Conservation (phyloP, 2,888 invertebrate genomes). For the Acrobasis consociella region DNA sequence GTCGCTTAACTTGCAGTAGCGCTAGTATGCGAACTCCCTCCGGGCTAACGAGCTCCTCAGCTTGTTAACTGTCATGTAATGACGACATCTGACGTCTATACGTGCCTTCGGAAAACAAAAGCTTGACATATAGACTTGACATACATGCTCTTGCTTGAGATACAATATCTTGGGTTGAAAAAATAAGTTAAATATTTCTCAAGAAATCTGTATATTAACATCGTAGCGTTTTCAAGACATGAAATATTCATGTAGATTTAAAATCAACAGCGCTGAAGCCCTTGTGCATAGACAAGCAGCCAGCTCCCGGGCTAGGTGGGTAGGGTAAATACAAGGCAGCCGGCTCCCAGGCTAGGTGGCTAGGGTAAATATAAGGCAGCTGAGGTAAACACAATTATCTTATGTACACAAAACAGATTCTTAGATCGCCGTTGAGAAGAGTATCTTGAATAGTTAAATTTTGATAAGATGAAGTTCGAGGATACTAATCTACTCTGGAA, state of each 20-base stretch:
- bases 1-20: too few species aligned
- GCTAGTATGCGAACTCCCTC: too few species aligned
- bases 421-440: neutral
- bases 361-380: conserved; percentile 8
- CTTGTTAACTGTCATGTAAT: too few species aligned
- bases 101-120: too few species aligned
- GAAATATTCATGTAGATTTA: conserved; percentile 16
- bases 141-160: too few species aligned
- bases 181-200: too few species aligned
- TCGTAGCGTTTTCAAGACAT: conserved; percentile 9
- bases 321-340: conserved; percentile 7
- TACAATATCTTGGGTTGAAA: too few species aligned
- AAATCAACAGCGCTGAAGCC: neutral
- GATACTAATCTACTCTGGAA: too few species aligned
- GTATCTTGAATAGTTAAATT: neutral
- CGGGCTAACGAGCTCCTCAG: too few species aligned
- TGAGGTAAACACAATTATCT: conserved; percentile 52
- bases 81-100: too few species aligned
- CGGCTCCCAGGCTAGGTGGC: conserved; percentile 4
- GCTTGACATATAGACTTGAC: too few species aligned
- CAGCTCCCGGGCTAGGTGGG: conserved; percentile 5
- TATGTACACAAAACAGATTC: conserved; percentile 35
- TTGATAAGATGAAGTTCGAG: too few species aligned
- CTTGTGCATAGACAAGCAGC: conserved; percentile 26
- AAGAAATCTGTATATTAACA: conserved; percentile 27